Base-by-base conservation (phyloP, 2,888 invertebrate genomes). In the Galerucella calmariensis region DNA sequence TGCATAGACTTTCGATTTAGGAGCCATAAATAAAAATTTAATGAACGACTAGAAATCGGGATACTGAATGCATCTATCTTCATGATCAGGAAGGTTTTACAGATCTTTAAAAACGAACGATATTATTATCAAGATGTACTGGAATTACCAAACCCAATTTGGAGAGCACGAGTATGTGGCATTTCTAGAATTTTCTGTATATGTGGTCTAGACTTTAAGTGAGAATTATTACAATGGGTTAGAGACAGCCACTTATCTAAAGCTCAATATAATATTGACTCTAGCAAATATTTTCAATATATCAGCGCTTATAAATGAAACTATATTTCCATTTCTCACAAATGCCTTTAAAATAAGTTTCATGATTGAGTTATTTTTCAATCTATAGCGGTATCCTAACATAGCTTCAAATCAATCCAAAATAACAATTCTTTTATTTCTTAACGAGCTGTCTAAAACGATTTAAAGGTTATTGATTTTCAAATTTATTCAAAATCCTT, bases 161-260 rank as follows among this genome's bases (percentile, higher is more conserved):
- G n/a, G 51, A n/a, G 44, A 62, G 67, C 76, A 70, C 70, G 76
- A 74, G 71, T 67, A 67, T 44, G 51, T 27, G 63, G 63, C 53
- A 74, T 74, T 73, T 73, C 48, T 69, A 27, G 66, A 69, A 76
- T 76, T 59, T 69, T 74, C 74, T 68, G 27, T 62, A 41, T 72
- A 76, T 72, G 73, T 74, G 76, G 76, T 76, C 76, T 58, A 12
- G 16, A 35, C 24, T n/a, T 65, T 72, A 59, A 46, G 14, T 8
- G 14, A 58, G 24, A 65, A 65, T 48, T 62, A 63, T 70, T 27
- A 48, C 46, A 59, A 48, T 14, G 12, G 48, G 4, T 2, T 48
- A 14, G 48, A 48, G 11, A 48, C 48, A 48, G 14, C 14, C 48
- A 48, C 1, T 14, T 14, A 6, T 11, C 14, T 48, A 14, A 48